Evolutionary conservation across 2,113 vertebrate genomes (phyloP).

Genomic region (Corythoichthys intestinalis): DNA sequence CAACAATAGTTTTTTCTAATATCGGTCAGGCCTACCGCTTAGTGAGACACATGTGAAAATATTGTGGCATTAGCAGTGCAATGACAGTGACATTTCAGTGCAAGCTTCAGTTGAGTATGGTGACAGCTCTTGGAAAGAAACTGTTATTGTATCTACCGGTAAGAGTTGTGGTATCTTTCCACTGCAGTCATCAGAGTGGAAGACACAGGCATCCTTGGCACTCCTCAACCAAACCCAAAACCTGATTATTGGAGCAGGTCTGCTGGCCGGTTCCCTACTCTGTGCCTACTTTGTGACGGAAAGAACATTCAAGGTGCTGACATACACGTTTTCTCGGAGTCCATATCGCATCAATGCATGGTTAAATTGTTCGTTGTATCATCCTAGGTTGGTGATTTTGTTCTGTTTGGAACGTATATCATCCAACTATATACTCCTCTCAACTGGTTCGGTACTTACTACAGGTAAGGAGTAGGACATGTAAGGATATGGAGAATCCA

Average conservation of each 20-base stretch:
- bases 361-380: background rate
- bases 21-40: no score
- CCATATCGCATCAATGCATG: background rate
- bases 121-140: no score
- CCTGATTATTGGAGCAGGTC: slow-evolving; percentile 81
- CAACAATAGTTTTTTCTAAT: no score
- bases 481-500: background rate
- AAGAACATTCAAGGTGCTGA: slow-evolving; percentile 80
- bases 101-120: no score
- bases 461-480: slow-evolving; percentile 75
- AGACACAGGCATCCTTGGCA: slow-evolving; percentile 85
- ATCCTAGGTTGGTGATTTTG: slow-evolving; percentile 88
- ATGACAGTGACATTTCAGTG: no score
- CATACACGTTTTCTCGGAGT: background rate
- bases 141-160: no score
- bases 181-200: slow-evolving; percentile 83
- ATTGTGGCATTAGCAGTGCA: no score
- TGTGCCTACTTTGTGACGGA: slow-evolving; percentile 91
- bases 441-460: slow-evolving; percentile 98
- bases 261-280: slow-evolving; percentile 88
- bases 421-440: slow-evolving; percentile 93
- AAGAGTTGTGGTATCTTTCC: background rate
- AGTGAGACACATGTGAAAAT: no score
- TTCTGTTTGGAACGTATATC: slow-evolving; percentile 95
- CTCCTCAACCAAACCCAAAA: slow-evolving; percentile 96